Evolutionary conservation across 2,888 invertebrate species (phyloP).

Genomic region (Ommatoiulus sabulosus): DNA sequence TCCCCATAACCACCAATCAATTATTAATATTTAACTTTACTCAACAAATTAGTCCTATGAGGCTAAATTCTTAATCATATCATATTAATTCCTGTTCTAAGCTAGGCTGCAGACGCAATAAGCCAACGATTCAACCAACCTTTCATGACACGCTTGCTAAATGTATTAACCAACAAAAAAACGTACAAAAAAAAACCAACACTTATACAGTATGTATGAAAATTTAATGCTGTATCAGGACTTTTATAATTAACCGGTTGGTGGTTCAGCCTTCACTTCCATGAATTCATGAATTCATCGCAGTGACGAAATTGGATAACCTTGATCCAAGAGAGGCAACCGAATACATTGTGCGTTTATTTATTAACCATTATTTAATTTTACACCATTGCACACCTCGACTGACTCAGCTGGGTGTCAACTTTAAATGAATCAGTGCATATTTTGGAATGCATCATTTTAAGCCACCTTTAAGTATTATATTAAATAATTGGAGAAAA

Average conservation of each 20-base stretch:
- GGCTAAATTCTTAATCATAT: neutral
- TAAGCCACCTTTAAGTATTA: neutral
- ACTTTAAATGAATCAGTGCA: neutral
- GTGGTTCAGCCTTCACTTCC: neutral
- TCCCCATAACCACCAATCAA: neutral
- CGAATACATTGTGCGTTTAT: neutral
- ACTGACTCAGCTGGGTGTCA: constrained; percentile 34
- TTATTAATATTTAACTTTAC: neutral
- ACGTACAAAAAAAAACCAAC: neutral
- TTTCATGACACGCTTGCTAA: neutral
- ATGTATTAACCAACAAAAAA: constrained; percentile 8
- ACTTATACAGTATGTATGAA: neutral
- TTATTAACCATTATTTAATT: constrained; percentile 4
- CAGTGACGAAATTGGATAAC: neutral
- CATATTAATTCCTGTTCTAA: neutral
- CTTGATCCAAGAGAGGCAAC: neutral
- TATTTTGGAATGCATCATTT: neutral
- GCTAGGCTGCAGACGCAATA: neutral
- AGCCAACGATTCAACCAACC: neutral
- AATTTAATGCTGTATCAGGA: neutral
- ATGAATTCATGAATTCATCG: constrained; percentile 1
- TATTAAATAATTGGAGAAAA: too few relatives aligned
- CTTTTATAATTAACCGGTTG: constrained; percentile 35
- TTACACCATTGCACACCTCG: neutral
- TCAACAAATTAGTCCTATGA: neutral